These are phyloP conservation scores for Casuarius casuarius DNA, from an alignment of 2,113 vertebrate genomes.

Conservation along the genomic window DNA sequence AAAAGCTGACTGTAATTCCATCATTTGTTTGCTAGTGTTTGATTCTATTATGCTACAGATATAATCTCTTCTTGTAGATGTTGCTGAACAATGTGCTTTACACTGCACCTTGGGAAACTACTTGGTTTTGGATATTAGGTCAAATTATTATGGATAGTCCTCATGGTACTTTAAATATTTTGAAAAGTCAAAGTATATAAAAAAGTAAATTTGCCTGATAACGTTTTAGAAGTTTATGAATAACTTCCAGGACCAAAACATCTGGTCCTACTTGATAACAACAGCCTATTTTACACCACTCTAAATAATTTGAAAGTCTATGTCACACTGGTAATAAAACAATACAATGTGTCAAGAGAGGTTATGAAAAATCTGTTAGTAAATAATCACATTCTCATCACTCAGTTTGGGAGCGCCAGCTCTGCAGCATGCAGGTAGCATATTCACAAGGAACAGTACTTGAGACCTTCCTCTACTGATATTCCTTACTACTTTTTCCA, in stretches of 20 bases:
- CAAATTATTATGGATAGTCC: background rate
- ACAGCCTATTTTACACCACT: background rate
- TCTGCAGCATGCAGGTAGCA: background rate
- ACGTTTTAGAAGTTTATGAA: background rate
- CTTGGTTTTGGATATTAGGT: background rate
- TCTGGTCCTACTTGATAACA: background rate
- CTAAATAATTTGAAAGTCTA: background rate
- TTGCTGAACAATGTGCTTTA: background rate
- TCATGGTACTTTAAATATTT: background rate
- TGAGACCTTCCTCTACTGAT: background rate
- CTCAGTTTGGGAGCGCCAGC: background rate
- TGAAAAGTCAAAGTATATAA: background rate
- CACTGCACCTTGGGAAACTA: background rate
- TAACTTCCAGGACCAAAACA: background rate
- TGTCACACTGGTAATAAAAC: background rate
- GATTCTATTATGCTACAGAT: background rate
- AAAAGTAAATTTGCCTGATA: background rate
- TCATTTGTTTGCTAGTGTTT: background rate
- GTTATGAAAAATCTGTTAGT: background rate
- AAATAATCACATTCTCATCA: background rate
- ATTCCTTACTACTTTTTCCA: background rate
- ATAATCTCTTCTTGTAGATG: background rate
- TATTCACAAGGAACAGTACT: background rate
- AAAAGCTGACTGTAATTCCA: background rate
- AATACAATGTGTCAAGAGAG: background rate